Evolutionary conservation across 2,888 invertebrate species (phyloP), one percentile per base, ranked within the genome.

Genomic region (Synanthedon andrenaeformis): DNA sequence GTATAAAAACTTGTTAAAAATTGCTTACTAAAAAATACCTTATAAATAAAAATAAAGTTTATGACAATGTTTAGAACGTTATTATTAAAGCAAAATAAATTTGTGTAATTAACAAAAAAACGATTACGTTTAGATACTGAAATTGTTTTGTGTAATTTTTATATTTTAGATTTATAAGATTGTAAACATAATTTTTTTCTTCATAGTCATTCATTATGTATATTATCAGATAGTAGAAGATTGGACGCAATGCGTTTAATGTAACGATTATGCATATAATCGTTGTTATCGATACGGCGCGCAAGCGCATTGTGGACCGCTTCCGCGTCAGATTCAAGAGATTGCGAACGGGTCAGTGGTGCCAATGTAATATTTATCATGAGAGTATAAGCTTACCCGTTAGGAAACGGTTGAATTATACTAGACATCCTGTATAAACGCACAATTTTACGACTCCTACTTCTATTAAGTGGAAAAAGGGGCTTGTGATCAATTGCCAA

Each of bases 1-100:
- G 54, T 50, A 8, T 45, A 48, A 35, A 19, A 35, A 19, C 28
- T 28, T 50, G 19, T 42, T 53, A 58, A 54, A 56, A 57, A 19
- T 52, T 42, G 53, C n/a, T 42, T 42, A 42, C n/a, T n/a, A 42
- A 42, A 23, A 12, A 42, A 42, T n/a, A 42, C 4, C 6, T 42
- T n/a, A 42, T 28, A 28, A 0, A 8, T 8, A 28, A 28, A 28
- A 0, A 8, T 8, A 28, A 28, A 28, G 28, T 8, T 28, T 28
- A 8, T 28, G 28, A 28, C 1, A 28, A 28, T 28, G 28, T 28
- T 28, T 8, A 28, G 28, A 28, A 28, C 28, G 28, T 28, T 8
- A 28, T 28, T 8, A 35, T 23, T 3, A 23, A 23, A 23, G 3
- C 3, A 23, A 23, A 23, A n/a, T n/a, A n/a, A 23, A 3, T 35